Evolutionary conservation across 2,797 vertebrate species (phyloP).

Genomic region (Merluccius polli): DNA sequence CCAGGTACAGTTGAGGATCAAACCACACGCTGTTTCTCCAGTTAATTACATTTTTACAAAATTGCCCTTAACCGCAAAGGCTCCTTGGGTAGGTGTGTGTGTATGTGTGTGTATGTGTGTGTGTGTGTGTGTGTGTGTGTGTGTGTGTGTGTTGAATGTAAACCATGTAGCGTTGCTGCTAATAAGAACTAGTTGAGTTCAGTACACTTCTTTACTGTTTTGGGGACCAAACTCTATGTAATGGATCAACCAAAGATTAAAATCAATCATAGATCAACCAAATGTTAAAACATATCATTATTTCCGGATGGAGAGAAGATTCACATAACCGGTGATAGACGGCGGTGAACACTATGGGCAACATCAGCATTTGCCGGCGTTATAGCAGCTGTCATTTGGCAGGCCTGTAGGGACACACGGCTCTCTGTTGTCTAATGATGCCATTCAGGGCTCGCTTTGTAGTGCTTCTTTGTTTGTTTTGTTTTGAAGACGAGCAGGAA

Average conservation of each 20-base stretch:
- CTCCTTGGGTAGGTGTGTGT: no score
- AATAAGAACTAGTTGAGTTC: background rate
- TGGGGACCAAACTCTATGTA: no score
- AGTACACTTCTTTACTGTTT: background rate
- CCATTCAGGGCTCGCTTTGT: background rate
- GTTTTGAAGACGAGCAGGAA: background rate
- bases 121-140: no score
- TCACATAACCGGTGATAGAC: no score
- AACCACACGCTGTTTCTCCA: background rate
- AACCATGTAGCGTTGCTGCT: background rate
- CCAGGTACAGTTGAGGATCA: background rate
- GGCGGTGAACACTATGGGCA: background rate
- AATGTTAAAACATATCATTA: no score
- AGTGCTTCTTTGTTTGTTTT: background rate
- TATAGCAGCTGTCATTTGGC: background rate
- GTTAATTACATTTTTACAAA: background rate
- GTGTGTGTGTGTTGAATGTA: background rate
- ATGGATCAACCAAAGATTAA: background rate
- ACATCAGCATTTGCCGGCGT: background rate
- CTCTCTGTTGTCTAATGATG: background rate
- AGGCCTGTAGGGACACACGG: background rate
- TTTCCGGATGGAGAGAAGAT: background rate
- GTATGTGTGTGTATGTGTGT: no score
- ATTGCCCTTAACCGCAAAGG: background rate
- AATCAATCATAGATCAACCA: background rate